Percentiles rank a stretch among this genome's conserved stretches.
phyloP scores from a whole-genome alignment of 2,888 invertebrate species.

The Lathronympha strigana region DNA sequence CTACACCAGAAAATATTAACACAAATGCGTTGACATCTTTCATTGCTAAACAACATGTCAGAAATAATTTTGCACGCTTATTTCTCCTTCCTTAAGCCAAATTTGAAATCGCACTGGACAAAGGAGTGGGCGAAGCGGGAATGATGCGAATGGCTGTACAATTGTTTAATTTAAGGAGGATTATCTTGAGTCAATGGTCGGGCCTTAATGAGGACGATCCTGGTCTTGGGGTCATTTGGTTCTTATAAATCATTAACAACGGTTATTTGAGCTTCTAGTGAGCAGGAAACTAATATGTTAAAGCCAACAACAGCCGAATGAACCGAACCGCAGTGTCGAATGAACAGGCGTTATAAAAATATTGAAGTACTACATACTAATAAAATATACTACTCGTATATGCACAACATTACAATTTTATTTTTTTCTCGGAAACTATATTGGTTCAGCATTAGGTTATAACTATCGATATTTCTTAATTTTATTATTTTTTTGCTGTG shows the following conservation, averaged over 20 bases:
- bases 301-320: no score
- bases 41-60: neutral
- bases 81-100: conserved; percentile 53
- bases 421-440: no score
- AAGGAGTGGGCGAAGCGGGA: conserved; percentile 77
- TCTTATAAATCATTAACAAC: conserved; percentile 21
- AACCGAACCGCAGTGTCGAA: no score
- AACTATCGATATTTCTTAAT: no score
- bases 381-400: no score
- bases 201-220: conserved; percentile 36
- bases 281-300: neutral
- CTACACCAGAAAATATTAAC: neutral
- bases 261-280: conserved; percentile 10
- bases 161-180: conserved; percentile 76
- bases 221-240: conserved; percentile 34
- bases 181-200: conserved; percentile 44
- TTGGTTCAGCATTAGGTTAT: no score
- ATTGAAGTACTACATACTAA: no score
- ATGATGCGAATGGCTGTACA: conserved; percentile 74
- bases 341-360: no score
- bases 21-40: no score
- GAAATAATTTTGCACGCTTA: conserved; percentile 17
- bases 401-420: no score
- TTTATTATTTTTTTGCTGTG: no score
- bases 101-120: conserved; percentile 64